These are phyloP conservation scores for Heterodera schachtii DNA, from an alignment of 1,140 invertebrate genomes.

Conservation along the genomic window DNA sequence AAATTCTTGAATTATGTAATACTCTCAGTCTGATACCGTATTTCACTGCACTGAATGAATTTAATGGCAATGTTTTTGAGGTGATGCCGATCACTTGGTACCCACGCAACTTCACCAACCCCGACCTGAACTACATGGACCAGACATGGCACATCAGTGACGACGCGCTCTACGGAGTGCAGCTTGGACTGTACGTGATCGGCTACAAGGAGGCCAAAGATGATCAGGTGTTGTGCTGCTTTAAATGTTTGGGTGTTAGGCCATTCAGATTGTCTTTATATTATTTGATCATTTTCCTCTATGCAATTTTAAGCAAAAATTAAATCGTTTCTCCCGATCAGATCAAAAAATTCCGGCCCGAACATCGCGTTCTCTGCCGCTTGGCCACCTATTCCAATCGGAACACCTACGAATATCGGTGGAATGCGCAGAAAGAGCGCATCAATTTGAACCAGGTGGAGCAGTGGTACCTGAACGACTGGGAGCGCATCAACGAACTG, in stretches of 20 bases:
- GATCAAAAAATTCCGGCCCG: conserved; percentile 65
- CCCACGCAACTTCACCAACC: conserved; percentile 65
- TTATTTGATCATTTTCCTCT: too few relatives aligned
- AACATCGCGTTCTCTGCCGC: conserved; percentile 59
- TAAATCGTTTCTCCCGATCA: conserved; percentile 31
- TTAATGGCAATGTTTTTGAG: not conserved
- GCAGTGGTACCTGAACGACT: conserved; percentile 62
- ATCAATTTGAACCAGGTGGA: conserved; percentile 62
- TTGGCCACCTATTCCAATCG: conserved; percentile 53
- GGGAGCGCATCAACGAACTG: conserved; percentile 62
- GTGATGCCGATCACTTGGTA: conserved; percentile 64
- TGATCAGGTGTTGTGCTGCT: conserved; percentile 48
- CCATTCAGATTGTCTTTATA: too few relatives aligned
- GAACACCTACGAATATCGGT: conserved; percentile 62
- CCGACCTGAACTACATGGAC: conserved; percentile 56
- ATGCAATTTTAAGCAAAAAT: not conserved
- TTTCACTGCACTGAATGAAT: too few relatives aligned
- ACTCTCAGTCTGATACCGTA: too few relatives aligned
- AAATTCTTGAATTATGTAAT: too few relatives aligned
- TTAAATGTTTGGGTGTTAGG: conserved; percentile 5
- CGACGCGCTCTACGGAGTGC: conserved; percentile 58
- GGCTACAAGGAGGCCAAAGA: conserved; percentile 64
- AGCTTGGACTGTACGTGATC: conserved; percentile 64
- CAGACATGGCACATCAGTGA: conserved; percentile 57
- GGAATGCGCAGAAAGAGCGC: conserved; percentile 60